Conservation (phyloP, 2,797 vertebrate genomes). For the Sebastes itinus region DNA sequence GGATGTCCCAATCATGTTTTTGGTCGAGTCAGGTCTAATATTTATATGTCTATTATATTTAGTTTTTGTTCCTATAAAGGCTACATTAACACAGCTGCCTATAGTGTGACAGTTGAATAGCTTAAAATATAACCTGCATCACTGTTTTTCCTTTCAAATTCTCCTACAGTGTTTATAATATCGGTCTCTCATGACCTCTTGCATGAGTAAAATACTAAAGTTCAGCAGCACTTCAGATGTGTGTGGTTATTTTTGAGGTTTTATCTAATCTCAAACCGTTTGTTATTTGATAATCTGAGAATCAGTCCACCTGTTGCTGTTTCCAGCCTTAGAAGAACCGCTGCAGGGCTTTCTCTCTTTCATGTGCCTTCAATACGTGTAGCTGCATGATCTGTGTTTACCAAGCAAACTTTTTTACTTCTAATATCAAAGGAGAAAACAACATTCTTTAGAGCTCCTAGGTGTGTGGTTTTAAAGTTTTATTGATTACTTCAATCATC, state of each 20-base stretch:
- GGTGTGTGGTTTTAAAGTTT: background rate
- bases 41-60: background rate
- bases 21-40: background rate
- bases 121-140: background rate
- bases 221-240: background rate
- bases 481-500: background rate
- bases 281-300: conserved; percentile 18
- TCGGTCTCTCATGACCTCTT: background rate
- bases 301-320: conserved; percentile 25
- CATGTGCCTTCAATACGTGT: background rate
- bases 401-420: background rate
- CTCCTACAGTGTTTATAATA: background rate
- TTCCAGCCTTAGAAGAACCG: background rate
- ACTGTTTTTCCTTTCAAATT: background rate
- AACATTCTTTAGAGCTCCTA: rapidly evolving
- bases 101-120: background rate
- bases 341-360: background rate
- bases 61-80: background rate
- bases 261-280: conserved; percentile 3
- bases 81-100: background rate
- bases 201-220: background rate
- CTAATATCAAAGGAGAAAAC: background rate
- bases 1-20: background rate
- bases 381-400: background rate
- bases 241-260: background rate